Evolutionary conservation across 2,888 invertebrate genomes (phyloP).

Genomic region (Uloborus plumipes): DNA sequence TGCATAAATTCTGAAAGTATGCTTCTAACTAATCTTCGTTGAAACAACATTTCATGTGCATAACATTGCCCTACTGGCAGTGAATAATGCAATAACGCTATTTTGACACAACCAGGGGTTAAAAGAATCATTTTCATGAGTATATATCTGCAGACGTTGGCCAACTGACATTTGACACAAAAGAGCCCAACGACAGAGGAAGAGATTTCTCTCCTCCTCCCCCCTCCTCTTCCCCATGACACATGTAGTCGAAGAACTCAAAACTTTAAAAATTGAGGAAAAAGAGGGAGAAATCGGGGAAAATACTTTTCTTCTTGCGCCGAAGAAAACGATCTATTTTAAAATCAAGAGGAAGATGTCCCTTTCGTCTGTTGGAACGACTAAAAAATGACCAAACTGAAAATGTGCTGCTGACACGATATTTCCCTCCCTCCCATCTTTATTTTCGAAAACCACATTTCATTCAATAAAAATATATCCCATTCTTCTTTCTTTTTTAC

Average conservation of each 20-base stretch:
- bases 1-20: too few species aligned
- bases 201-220: background rate
- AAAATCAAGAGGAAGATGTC: slow-evolving; percentile 57
- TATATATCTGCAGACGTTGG: too few species aligned
- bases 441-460: slow-evolving; percentile 45
- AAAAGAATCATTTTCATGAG: too few species aligned
- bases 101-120: too few species aligned
- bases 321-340: slow-evolving; percentile 57
- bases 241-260: background rate
- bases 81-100: too few species aligned
- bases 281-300: background rate
- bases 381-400: slow-evolving; percentile 60
- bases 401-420: slow-evolving; percentile 59
- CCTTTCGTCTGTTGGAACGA: slow-evolving; percentile 38
- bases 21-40: too few species aligned
- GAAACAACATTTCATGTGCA: too few species aligned
- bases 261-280: background rate
- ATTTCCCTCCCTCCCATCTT: slow-evolving; percentile 23
- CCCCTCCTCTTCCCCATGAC: too few species aligned
- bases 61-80: too few species aligned
- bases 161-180: too few species aligned
- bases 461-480: slow-evolving; percentile 60
- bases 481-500: slow-evolving; percentile 39
- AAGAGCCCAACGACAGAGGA: too few species aligned
- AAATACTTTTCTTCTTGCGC: slow-evolving; percentile 25